Conservation (phyloP, 2,888 invertebrate genomes). For the Philereme vetulata region DNA sequence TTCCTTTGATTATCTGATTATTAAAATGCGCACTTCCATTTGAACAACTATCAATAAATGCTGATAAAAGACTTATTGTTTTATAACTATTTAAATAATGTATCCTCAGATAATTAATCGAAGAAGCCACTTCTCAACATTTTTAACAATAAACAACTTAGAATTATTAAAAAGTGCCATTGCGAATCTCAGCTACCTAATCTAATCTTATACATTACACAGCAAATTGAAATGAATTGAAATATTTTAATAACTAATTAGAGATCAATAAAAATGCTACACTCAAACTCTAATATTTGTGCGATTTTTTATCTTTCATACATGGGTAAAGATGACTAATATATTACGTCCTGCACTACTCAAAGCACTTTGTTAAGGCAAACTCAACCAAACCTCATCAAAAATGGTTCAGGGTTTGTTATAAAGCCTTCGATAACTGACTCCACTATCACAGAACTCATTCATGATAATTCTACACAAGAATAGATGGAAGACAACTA, state of each 20-base stretch:
- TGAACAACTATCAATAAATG: neutral
- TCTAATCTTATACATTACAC: neutral
- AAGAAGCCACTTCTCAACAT: neutral
- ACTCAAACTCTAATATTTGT: neutral
- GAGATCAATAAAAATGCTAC: constrained; percentile 7
- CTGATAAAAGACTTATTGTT: neutral
- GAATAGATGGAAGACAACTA: constrained; percentile 96
- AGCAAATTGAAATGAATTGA: constrained; percentile 13
- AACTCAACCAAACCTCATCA: constrained; percentile 11
- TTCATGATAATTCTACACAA: constrained; percentile 95
- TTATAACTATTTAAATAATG: too few relatives aligned
- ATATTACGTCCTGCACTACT: constrained; percentile 32
- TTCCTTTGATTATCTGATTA: too few relatives aligned
- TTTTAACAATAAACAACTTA: neutral
- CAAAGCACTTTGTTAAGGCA: constrained; percentile 48
- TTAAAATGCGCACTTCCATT: too few relatives aligned
- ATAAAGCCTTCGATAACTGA: constrained; percentile 87
- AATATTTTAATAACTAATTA: constrained; percentile 6
- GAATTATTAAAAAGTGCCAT: neutral
- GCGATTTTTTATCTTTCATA: neutral
- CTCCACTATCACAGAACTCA: constrained; percentile 91
- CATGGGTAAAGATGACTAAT: neutral
- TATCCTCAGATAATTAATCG: too few relatives aligned
- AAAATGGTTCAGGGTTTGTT: constrained; percentile 85
- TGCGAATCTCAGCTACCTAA: constrained; percentile 2